phyloP scores from a whole-genome alignment of 2,113 vertebrate species.

The Eretmochelys imbricata region DNA sequence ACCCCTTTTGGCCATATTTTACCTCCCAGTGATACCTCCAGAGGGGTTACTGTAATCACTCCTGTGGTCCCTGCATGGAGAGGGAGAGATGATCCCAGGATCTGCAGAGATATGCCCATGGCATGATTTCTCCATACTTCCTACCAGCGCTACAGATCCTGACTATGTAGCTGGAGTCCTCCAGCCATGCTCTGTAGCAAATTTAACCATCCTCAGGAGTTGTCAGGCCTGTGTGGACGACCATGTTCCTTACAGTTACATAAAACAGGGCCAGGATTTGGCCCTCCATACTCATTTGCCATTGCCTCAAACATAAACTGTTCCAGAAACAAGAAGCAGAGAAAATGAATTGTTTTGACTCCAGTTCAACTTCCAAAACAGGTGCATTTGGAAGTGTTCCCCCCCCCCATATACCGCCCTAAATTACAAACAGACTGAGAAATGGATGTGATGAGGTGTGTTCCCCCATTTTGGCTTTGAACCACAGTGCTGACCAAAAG shows the following conservation, averaged over 20 bases:
- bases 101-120: background rate
- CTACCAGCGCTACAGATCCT: background rate
- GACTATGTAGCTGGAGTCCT: background rate
- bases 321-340: background rate
- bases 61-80: background rate
- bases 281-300: background rate
- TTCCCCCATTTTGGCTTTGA: background rate
- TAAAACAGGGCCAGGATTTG: background rate
- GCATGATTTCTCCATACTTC: background rate
- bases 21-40: background rate
- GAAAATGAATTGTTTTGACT: background rate
- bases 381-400: background rate
- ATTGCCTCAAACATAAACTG: background rate
- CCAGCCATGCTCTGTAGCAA: fast-evolving
- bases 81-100: background rate
- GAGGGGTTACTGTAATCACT: background rate
- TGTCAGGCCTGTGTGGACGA: fast-evolving
- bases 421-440: background rate
- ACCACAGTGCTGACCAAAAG: background rate
- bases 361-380: background rate
- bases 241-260: background rate
- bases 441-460: background rate
- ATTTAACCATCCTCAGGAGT: background rate
- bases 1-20: background rate
- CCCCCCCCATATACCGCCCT: background rate